Conservation (phyloP, 2,797 vertebrate genomes). For the Darevskia nairensis region DNA sequence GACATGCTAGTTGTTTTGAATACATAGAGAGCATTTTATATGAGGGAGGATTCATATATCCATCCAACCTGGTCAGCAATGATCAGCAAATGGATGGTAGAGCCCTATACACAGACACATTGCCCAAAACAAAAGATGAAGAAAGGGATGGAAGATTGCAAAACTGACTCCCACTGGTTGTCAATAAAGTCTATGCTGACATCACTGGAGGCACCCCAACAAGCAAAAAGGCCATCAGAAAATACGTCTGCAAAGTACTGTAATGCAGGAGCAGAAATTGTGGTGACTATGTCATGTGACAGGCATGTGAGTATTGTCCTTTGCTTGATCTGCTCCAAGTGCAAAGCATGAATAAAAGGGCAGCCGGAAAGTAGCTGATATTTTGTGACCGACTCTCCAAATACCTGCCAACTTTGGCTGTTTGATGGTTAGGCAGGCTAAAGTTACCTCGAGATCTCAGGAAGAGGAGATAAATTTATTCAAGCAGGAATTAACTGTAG, state of each 20-base stretch:
- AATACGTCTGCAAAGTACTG: too few species aligned
- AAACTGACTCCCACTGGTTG: too few species aligned
- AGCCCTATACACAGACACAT: too few species aligned
- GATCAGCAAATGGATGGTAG: too few species aligned
- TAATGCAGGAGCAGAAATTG: too few species aligned
- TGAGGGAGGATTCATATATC: background rate
- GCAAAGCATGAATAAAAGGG: background rate
- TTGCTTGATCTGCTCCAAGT: background rate
- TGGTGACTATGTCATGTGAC: too few species aligned
- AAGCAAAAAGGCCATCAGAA: too few species aligned
- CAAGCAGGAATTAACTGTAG: constrained; percentile 1
- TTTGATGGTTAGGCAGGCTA: background rate
- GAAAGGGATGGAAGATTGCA: too few species aligned
- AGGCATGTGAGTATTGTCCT: too few species aligned
- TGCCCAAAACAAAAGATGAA: too few species aligned
- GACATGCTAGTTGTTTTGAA: background rate
- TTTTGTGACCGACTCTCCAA: background rate
- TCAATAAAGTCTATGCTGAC: too few species aligned
- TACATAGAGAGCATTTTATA: background rate
- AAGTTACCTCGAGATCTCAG: background rate
- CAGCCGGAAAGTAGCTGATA: background rate
- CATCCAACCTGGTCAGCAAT: background rate
- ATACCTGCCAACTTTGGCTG: background rate
- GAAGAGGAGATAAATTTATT: background rate
- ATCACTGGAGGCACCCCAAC: too few species aligned